Conservation (phyloP, 2,113 vertebrate species). For the Elephantulus edwardii region DNA sequence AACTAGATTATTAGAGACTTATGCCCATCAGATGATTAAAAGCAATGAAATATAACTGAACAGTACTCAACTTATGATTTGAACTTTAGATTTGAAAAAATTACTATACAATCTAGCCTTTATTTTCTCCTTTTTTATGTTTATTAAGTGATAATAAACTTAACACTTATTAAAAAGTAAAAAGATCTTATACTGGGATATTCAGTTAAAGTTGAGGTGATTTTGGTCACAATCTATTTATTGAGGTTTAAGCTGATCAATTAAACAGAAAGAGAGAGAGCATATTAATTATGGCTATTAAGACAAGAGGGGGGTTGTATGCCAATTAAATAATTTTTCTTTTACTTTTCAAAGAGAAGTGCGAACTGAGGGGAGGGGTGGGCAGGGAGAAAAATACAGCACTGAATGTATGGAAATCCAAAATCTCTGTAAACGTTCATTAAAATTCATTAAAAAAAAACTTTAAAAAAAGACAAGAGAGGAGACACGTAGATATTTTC, state of each 20-base stretch:
- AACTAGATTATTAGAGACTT: background rate
- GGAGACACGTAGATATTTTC: background rate
- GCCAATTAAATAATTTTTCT: no score
- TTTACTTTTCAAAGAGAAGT: no score
- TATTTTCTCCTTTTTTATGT: background rate
- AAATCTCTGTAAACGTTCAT: no score
- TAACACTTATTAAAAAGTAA: background rate
- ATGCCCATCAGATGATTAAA: background rate
- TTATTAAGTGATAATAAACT: background rate
- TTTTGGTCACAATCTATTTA: background rate
- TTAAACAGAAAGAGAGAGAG: conserved; percentile 26
- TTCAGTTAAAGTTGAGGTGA: conserved; percentile 22
- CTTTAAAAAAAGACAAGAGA: no score
- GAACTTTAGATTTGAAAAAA: conserved; percentile 1
- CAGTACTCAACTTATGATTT: background rate
- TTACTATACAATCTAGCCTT: background rate
- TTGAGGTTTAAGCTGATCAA: background rate
- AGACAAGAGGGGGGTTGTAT: background rate
- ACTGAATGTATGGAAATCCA: no score
- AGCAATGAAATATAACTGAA: background rate
- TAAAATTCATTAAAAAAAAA: no score
- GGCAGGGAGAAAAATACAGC: no score
- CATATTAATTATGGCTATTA: background rate
- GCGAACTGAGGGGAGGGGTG: no score
- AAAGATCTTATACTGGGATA: background rate